A percentile compares a stretch with the other conserved stretches of the same genome.
These are phyloP conservation scores for Anastrepha obliqua DNA, from an alignment of 1,140 invertebrate species.

Conservation along the genomic window DNA sequence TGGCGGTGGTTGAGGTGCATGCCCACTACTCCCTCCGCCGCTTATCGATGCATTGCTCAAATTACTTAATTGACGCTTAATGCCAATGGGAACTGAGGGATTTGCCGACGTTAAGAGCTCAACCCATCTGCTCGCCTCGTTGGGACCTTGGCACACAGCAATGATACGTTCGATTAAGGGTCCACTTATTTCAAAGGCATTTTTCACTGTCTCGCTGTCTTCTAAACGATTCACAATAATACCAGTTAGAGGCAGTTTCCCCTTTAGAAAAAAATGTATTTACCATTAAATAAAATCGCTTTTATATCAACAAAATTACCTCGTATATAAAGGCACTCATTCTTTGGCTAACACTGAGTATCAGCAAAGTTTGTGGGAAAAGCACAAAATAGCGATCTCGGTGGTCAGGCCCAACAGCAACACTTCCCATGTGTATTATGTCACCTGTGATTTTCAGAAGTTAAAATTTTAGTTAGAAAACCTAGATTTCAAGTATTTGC, in stretches of 20 bases:
- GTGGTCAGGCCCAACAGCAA: slow-evolving; percentile 87
- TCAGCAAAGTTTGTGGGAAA: slow-evolving; percentile 90
- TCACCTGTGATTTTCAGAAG: slow-evolving; percentile 60
- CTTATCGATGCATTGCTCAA: slow-evolving; percentile 72
- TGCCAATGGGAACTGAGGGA: slow-evolving; percentile 73
- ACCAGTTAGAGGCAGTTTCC: slow-evolving; percentile 91
- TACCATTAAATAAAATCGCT: neutral
- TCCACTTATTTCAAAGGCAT: slow-evolving; percentile 95
- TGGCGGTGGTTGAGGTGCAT: slow-evolving; percentile 60
- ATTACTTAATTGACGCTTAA: slow-evolving; percentile 72
- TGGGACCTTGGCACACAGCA: slow-evolving; percentile 88
- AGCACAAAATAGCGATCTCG: slow-evolving; percentile 94
- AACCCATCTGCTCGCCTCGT: slow-evolving; percentile 91
- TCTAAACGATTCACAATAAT: slow-evolving; percentile 86
- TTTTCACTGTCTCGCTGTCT: slow-evolving; percentile 86
- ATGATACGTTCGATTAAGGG: slow-evolving; percentile 92
- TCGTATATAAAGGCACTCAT: slow-evolving; percentile 97
- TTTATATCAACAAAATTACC: slow-evolving; percentile 76
- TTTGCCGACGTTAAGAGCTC: slow-evolving; percentile 80
- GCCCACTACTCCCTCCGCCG: slow-evolving; percentile 55
- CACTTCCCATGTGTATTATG: slow-evolving; percentile 88
- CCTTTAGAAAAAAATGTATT: slow-evolving; percentile 77
- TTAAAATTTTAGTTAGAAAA: slow-evolving; percentile 76
- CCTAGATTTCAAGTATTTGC: neutral
- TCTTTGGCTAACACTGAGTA: slow-evolving; percentile 91